Conservation (phyloP, 2,797 vertebrate species). For the Notolabrus celidotus region DNA sequence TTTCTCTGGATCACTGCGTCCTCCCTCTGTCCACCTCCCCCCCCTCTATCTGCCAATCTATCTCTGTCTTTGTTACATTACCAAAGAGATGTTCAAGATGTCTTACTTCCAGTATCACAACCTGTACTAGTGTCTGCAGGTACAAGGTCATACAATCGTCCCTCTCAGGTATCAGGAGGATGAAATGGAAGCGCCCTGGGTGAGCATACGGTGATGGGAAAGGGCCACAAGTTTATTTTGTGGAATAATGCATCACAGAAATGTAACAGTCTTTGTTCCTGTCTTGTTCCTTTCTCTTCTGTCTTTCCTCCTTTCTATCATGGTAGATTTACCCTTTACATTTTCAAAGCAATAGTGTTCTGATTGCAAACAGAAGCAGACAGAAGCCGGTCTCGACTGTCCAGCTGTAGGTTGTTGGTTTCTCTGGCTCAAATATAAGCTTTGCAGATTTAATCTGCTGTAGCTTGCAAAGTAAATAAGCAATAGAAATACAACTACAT, state of each 20-base stretch:
- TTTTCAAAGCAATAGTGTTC: no score
- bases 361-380: not conserved
- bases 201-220: not conserved
- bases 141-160: not conserved
- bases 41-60: constrained; percentile 5
- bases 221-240: not conserved
- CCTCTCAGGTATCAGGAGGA: not conserved
- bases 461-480: no score
- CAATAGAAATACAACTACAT: no score
- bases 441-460: no score
- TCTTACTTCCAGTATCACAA: constrained; percentile 1
- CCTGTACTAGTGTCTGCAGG: not conserved
- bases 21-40: constrained; percentile 31
- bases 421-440: not conserved
- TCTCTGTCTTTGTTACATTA: constrained; percentile 18
- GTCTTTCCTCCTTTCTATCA: no score
- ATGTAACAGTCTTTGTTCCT: not conserved
- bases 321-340: not conserved
- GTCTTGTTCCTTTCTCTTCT: no score
- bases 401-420: not conserved
- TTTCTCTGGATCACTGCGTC: constrained; percentile 52
- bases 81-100: constrained; percentile 1
- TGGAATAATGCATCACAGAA: not conserved
- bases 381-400: not conserved
- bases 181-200: not conserved